Percentiles rank a stretch among this genome's conserved stretches.
Conservation (phyloP, 2,113 vertebrate species). For the Oceanodroma tethys region DNA sequence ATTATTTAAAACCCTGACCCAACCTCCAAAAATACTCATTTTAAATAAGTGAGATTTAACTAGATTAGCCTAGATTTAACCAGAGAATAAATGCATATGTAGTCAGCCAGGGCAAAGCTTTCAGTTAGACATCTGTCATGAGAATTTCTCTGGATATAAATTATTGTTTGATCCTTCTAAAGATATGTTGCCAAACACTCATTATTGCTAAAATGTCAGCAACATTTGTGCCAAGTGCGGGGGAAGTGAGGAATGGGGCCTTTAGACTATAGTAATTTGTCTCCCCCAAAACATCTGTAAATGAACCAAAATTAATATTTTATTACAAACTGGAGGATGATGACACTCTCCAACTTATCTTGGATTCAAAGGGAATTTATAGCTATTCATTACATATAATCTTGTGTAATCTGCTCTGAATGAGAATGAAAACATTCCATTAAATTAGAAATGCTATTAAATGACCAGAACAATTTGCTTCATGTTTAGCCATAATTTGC, state of each 20-base stretch:
- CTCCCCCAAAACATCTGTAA: not conserved
- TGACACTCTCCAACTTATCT: not conserved
- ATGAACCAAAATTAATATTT: conserved; percentile 19
- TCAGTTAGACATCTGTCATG: not conserved
- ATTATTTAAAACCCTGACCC: not conserved
- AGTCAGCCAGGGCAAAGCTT: not conserved
- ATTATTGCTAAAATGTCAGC: conserved; percentile 13
- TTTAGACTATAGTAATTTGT: not conserved
- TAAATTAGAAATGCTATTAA: not conserved
- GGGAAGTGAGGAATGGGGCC: not conserved
- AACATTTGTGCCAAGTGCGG: not conserved
- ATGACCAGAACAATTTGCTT: not conserved
- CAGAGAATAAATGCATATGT: not conserved
- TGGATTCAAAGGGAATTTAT: not conserved
- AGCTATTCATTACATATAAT: not conserved
- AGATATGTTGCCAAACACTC: not conserved
- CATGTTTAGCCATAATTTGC: not conserved
- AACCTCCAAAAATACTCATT: not conserved
- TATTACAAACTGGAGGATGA: not conserved
- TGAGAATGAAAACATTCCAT: not conserved
- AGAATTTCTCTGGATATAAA: not conserved
- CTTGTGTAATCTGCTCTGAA: not conserved
- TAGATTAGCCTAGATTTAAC: not conserved
- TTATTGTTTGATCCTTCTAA: conserved; percentile 2
- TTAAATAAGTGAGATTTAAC: not conserved